Conservation (phyloP, 64 coral and sea anemone genomes). For the Porites lutea region DNA sequence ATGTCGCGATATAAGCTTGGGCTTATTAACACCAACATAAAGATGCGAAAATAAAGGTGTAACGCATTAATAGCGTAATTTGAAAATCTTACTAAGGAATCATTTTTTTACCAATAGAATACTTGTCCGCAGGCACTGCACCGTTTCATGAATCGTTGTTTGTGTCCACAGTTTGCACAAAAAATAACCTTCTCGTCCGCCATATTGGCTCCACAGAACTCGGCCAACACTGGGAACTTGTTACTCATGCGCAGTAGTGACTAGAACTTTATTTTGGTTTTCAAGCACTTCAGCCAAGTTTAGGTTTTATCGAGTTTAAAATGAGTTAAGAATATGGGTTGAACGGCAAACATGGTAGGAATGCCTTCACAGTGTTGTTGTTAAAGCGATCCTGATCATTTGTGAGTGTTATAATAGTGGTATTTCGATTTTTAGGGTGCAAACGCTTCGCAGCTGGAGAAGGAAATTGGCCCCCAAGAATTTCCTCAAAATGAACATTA, state of each 20-base stretch:
- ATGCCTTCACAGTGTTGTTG: background rate
- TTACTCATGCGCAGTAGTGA: conserved; percentile 46
- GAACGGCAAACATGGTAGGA: conserved; percentile 65
- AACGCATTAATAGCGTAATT: no score
- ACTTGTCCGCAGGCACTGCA: conserved; percentile 69
- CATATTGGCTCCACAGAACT: conserved; percentile 61
- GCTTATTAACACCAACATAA: no score
- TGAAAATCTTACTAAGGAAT: no score
- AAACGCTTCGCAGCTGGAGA: conserved; percentile 97
- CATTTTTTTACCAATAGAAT: conserved; percentile 84
- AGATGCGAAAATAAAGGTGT: no score
- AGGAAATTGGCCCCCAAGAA: conserved; percentile 94
- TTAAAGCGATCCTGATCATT: background rate
- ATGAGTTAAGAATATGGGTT: conserved; percentile 28
- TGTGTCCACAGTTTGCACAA: conserved; percentile 69
- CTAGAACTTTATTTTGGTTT: conserved; percentile 74
- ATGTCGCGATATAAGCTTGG: no score
- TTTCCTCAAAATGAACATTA: conserved; percentile 99
- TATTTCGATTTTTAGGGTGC: conserved; percentile 77
- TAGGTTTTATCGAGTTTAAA: background rate
- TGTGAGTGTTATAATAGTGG: background rate
- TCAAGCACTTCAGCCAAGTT: background rate
- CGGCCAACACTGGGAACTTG: conserved; percentile 1
- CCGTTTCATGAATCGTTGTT: conserved; percentile 82
- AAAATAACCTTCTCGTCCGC: conserved; percentile 4